Base-by-base conservation (phyloP, 2,888 invertebrate species). In the Napeogenes sylphis region DNA sequence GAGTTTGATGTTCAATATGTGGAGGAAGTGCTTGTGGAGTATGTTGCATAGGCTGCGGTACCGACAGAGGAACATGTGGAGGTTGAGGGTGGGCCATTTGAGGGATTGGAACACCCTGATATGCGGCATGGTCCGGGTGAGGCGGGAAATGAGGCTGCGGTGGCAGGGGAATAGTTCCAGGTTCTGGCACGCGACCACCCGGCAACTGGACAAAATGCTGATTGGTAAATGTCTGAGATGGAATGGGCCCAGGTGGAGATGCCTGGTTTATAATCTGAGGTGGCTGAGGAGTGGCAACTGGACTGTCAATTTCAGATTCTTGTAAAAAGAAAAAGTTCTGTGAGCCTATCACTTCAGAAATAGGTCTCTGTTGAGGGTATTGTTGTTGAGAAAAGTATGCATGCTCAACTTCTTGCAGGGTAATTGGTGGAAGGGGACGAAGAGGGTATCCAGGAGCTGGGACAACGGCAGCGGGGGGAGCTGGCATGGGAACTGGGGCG, bases 271-370 rank as follows among this genome's bases (percentile, higher is more conserved):
- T 70, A 10, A 85, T 76, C 12, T 77, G 81, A 10, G 83, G 90
- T 72, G 83, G 92, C 77, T 85, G 92, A 2, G 91, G 90, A 2
- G 92, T 87, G 32, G 90, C 87, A 38, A 94, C 93, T 0, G 95
- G 94, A 58, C 94, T 94, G 81, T 96, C 96, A 69, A 96, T 91
- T 85, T 97, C 97, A 32, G 97, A 97, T 77, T 98, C 97, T 90
- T 98, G 97, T 62, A 97, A 92, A 82, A 96, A 96, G 82, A 93
- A 95, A 84, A 95, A 95, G 80, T 94, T 95, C 63, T 95, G 94
- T 6, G 93, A 92, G 38, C 95, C 95, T 70, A 95, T 93, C 42
- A 95, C 94, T 76, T 96, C 95, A 12, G 94, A 92, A 67, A 95
- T 92, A 4, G 95, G 95, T 68, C 91, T 77, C 76, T 91, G 92